Evolutionary conservation across 1,140 invertebrate genomes (phyloP), one percentile per base, ranked within the genome.

Genomic region (Scylla paramamosain): DNA sequence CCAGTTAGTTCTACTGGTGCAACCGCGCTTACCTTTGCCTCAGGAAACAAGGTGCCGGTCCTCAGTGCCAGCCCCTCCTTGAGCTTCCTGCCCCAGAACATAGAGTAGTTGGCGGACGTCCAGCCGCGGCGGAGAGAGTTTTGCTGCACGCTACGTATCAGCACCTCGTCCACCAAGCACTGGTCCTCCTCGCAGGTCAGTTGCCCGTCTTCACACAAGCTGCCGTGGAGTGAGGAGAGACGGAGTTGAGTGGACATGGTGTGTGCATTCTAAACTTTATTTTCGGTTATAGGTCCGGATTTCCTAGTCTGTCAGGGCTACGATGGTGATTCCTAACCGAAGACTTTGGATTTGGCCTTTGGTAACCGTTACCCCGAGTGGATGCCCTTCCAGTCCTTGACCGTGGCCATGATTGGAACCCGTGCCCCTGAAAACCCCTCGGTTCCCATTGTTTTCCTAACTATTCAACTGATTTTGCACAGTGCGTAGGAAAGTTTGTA

Each of bases 81-180:
- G 7, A 99, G 97, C 29, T 98, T 98, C 96, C 97, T 97, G 0
- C 98, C 98, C 98, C 98, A 98, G 97, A 99, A 99, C 96, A 98
- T 97, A 0, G 98, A 97, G 96, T 99, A 98, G 97, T 99, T 99
- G 25, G 97, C 97, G 0, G 98, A 98, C 29, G 97, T 97, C 99
- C 99, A 99, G 96, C 97, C 97, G 93, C 93, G 96, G 96, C 96
- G 95, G 4, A 96, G 96, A 28, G 96, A 96, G 28, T 97, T 97
- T 14, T 97, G 96, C 96, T 99, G 98, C 14, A 99, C 97, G 0
- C 97, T 97, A 0, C 97, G 96, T 4, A 99, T 97, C 0, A 99
- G 97, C 0, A 98, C 97, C 0, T 97, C 96, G 90, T 98, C 98
- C 32, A 99, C 97, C 0, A 99, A 96, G 96, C 99, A 99, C 0